phyloP scores from a whole-genome alignment of 64 coral and sea anemone genomes.

The Montipora efflorescens region DNA sequence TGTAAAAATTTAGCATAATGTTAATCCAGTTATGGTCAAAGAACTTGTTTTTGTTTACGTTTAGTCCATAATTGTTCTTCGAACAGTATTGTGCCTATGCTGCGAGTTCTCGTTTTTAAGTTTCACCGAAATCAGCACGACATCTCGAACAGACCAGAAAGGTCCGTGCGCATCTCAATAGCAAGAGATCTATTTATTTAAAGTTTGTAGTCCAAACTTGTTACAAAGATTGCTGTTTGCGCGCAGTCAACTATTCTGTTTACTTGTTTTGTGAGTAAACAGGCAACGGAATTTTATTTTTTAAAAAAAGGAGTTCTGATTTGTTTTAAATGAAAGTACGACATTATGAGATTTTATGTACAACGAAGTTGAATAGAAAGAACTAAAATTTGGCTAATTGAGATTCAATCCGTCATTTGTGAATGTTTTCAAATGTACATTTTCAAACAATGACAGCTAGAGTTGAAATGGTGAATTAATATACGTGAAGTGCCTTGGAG shows the following conservation, averaged over 20 bases:
- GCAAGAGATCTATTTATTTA: background rate
- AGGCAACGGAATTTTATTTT: background rate
- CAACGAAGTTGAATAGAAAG: no score
- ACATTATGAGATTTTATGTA: background rate
- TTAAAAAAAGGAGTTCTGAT: background rate
- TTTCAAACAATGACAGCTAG: no score
- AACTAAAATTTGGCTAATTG: no score
- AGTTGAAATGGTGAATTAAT: no score
- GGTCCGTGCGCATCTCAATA: background rate
- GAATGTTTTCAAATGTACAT: no score
- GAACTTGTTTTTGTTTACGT: background rate
- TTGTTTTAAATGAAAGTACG: background rate
- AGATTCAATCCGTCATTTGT: no score
- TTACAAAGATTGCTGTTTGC: background rate
- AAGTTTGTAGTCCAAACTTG: conserved; percentile 14
- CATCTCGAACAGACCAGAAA: background rate
- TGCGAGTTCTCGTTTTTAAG: background rate
- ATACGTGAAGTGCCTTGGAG: no score
- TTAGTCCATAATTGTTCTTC: background rate
- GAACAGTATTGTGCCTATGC: background rate
- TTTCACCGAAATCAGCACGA: conserved; percentile 6
- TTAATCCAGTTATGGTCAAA: background rate
- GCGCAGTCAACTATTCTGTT: background rate
- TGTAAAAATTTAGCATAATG: background rate
- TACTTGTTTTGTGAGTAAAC: background rate